Evolutionary conservation across 1,140 invertebrate genomes (phyloP), one percentile per base, ranked within the genome.

Genomic region (Pararge aegeria): DNA sequence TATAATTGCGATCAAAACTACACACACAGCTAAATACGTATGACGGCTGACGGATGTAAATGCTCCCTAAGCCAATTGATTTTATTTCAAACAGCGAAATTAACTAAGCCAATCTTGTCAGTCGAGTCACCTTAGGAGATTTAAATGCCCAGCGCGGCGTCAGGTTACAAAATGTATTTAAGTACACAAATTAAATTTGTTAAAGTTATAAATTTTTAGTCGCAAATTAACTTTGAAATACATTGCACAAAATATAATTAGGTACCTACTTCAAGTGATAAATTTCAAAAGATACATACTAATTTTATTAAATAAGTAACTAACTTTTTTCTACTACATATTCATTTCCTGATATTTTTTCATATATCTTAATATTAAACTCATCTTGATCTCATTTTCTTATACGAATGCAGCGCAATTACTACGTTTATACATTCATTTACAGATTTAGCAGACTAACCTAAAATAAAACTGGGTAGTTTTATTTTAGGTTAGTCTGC

Each of bases 331-430:
- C 15, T 30, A 16, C 21, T 61, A 19, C 37, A 50, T 30, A 52
- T n/a, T 20, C 7, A 56, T 56, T 56, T 62, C 54, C 48, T 62
- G 13, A 34, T 44, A 7, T 55, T 56, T 56, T 62, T 62, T 62
- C n/a, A n/a, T 34, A 56, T 46, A 18, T 56, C 27, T 21, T 42
- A 52, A 19, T 44, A 62, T 52, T 21, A 62, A 44, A n/a, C 18
- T 51, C 49, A 44, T 56, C 20, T 24, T 46, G 60, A 56, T 62
- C 38, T 56, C 44, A 42, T 52, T 62, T 61, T 52, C 55, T 56
- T 34, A n/a, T 24, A 40, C 27, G 27, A 18, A 30, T 13, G 1
- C 53, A 18, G 40, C 20, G 24, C n/a, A 15, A 44, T 61, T 51
- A 62, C 13, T 48, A 55, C 53, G 48, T 62, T 46, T 46, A 20